A percentile compares a stretch with the other conserved stretches of the same genome.
Evolutionary conservation across 1,140 invertebrate genomes (phyloP).

Genomic region (Phortica variegata): DNA sequence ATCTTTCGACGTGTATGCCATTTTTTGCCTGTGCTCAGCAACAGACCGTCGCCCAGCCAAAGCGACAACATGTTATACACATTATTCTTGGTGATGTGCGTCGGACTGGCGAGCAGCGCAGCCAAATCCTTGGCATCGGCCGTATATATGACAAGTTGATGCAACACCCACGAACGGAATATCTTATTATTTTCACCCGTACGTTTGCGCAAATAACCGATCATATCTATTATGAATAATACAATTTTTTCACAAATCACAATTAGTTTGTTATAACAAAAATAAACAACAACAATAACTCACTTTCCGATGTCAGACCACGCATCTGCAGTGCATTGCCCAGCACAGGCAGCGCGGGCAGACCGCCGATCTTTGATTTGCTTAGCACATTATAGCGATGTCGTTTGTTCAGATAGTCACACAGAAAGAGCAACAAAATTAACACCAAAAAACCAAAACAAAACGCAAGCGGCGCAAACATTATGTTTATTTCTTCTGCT

Average conservation of each 20-base stretch:
- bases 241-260: too few relatives aligned
- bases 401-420: slow-evolving; percentile 33
- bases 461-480: too few relatives aligned
- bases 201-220: slow-evolving; percentile 24
- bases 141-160: slow-evolving; percentile 43
- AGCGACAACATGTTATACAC: slow-evolving; percentile 53
- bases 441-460: too few relatives aligned
- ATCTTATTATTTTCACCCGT: slow-evolving; percentile 55
- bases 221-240: slow-evolving; percentile 22
- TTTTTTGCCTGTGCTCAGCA: slow-evolving; percentile 50
- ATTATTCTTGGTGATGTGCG: slow-evolving; percentile 41
- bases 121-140: slow-evolving; percentile 54
- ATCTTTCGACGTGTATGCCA: slow-evolving; percentile 45
- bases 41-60: slow-evolving; percentile 57
- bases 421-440: slow-evolving; percentile 30
- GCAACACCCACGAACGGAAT: slow-evolving; percentile 64
- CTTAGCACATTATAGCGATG: slow-evolving; percentile 25
- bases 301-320: slow-evolving; percentile 25
- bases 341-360: slow-evolving; percentile 20
- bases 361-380: slow-evolving; percentile 30
- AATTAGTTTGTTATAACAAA: too few relatives aligned
- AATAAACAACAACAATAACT: slow-evolving; percentile 9
- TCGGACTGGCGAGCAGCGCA: slow-evolving; percentile 31
- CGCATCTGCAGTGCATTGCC: slow-evolving; percentile 26
- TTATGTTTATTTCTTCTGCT: too few relatives aligned